Evolutionary conservation across 2,888 invertebrate species (phyloP), one percentile per base, ranked within the genome.

Genomic region (Apeira syringaria): DNA sequence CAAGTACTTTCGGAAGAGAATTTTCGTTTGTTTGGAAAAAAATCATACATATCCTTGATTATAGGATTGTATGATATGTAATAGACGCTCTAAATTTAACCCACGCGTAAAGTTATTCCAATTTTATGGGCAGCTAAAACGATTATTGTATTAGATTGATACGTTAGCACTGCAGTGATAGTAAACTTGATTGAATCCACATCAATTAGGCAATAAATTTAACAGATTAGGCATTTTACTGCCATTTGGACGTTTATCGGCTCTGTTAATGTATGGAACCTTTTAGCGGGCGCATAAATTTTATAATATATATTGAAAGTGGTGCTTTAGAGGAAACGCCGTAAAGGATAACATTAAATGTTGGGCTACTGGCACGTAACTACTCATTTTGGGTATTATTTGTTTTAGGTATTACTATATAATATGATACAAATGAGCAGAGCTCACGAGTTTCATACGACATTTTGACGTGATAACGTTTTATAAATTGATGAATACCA

Each of bases 201-300:
- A 33, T 46, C 39, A 46, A 46, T 50, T 39, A 46, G 34, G 32
- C 24, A 26, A 37, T 50, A 50, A 50, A 46, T 43, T 37, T 22
- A 5, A 17, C 38, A 46, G 46, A 50, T 50, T 46, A 46, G 20
- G 15, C 30, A 12, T 40, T 49, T 49, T 42, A 50, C 32, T 42
- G 18, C 40, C 26, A 17, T n/a, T 8, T 10, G 20, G 31, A 39
- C 15, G 13, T 36, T 46, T 43, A 50, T 39, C 39, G 36, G 32
- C 27, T 36, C 9, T 5, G 1, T 10, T 35, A 40, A 31, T 41
- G 26, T 40, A 44, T 44, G 26, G 29, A 28, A 29, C 38, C 50
- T 40, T 50, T 50, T 50, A 46, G 42, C 42, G 39, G 26, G 22
- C 18, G 10, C 39, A 36, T 50, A 50, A 52, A 50, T 35, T 44